Base-by-base conservation (phyloP, 2,113 vertebrate species). In the Paramormyrops kingsleyae region DNA sequence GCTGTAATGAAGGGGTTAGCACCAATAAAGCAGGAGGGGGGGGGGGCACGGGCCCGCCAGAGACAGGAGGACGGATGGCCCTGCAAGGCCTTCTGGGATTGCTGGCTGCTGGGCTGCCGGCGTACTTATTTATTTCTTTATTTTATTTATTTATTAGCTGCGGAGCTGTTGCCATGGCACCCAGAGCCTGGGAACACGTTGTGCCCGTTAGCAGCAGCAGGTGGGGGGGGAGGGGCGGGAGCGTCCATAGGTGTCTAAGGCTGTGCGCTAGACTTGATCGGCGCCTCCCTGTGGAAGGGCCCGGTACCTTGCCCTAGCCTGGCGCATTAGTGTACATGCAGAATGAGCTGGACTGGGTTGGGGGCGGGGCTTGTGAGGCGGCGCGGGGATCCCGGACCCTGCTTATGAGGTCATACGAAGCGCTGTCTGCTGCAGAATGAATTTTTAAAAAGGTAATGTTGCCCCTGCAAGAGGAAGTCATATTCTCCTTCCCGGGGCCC, bases 1-100 rank as follows among this genome's bases (percentile, higher is more conserved):
- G 13, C 42, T 39, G 52, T 83, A 89, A 91, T 90, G 88, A 89
- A 94, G 94, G 95, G 92, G 95, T 95, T 95, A 96, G 87, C 70
- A n/a, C 70, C 17, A 52, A 87, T 86, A 88, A 87, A 89, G 27
- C 9, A 10, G 77, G 62, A 31, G 74, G 89, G 44, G 44, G 44
- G 89, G 83, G 56, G 80, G 56, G 50, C 62, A 62, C 77, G 62
- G 91, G 44, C 91, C 52, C 70, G 87, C 85, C 87, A 44, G 87
- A 86, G 77, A 74, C 62, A 56, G 89, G 47, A 66, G 42, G 87
- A 88, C 77, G 90, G 90, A 89, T 92, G 91, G 90, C 89, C 92
- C 89, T 90, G 91, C 91, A 56, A 44, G 83, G 89, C 86, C 92
- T 92, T 77, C 87, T 44, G 91, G 93, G 92, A 92, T 93, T 91